A percentile compares a stretch with the other conserved stretches of the same genome.
Conservation (phyloP, 1,140 invertebrate genomes). For the Aphidius gifuensis region DNA sequence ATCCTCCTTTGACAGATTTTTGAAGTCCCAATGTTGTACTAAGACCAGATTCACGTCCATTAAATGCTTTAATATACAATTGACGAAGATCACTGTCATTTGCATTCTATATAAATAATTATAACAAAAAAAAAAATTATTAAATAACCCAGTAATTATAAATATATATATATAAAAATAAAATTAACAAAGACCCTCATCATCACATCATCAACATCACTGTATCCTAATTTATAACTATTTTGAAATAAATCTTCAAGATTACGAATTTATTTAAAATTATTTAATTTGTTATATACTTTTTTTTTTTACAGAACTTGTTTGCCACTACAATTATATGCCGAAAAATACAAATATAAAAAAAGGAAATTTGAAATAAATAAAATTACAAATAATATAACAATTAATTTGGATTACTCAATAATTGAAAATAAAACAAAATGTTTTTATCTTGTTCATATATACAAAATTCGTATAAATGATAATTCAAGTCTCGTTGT, state of each 20-base stretch:
- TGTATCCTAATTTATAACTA: conserved; percentile 61
- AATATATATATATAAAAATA: background rate
- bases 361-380: background rate
- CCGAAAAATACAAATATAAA: conserved; percentile 9
- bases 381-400: conserved; percentile 14
- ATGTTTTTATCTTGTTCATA: conserved; percentile 40
- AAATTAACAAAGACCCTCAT: conserved; percentile 38
- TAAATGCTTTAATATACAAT: conserved; percentile 50
- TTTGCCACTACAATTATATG: conserved; percentile 21
- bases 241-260: conserved; percentile 59
- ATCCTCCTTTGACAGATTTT: conserved; percentile 45
- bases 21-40: conserved; percentile 45
- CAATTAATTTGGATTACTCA: conserved; percentile 28
- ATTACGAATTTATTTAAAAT: conserved; percentile 37
- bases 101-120: conserved; percentile 37
- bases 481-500: conserved; percentile 45
- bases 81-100: conserved; percentile 48
- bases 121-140: background rate
- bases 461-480: conserved; percentile 46
- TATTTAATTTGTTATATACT: too few relatives aligned
- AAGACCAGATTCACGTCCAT: conserved; percentile 43
- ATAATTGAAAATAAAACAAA: conserved; percentile 18
- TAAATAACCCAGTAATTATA: too few relatives aligned
- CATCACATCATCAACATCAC: conserved; percentile 46
- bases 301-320: conserved; percentile 18